Percentiles rank a stretch among this genome's conserved stretches.
Evolutionary conservation across 2,113 vertebrate species (phyloP).

Genomic region (Arenaria interpres): DNA sequence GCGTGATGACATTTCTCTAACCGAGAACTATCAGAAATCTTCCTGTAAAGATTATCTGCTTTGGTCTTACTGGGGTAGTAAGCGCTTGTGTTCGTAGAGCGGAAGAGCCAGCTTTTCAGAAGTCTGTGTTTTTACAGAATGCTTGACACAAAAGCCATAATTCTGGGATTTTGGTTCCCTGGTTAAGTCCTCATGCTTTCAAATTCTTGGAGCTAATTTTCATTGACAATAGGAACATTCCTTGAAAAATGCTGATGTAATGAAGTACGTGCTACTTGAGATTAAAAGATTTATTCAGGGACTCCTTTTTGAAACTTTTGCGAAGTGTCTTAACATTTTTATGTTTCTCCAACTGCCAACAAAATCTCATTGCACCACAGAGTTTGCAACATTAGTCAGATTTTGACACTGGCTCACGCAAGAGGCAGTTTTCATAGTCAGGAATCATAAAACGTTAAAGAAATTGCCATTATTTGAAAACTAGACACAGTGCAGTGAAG

Average conservation of each 20-base stretch:
- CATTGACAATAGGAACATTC: slow-evolving; percentile 67
- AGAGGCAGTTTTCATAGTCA: slow-evolving; percentile 54
- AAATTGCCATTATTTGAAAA: slow-evolving; percentile 55
- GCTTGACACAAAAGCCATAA: slow-evolving; percentile 13
- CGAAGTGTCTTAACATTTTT: slow-evolving; percentile 48
- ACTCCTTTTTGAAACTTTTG: slow-evolving; percentile 53
- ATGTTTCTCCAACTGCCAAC: slow-evolving; percentile 64
- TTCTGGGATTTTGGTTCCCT: slow-evolving; percentile 24
- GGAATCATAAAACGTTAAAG: slow-evolving; percentile 55
- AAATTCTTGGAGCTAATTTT: slow-evolving; percentile 62
- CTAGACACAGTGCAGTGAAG: slow-evolving; percentile 31
- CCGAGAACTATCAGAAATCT: not conserved
- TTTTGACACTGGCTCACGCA: slow-evolving; percentile 67
- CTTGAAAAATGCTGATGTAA: slow-evolving; percentile 71
- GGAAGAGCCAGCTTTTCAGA: slow-evolving; percentile 20
- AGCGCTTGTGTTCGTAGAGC: not conserved
- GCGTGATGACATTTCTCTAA: slow-evolving; percentile 9
- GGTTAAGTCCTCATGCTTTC: slow-evolving; percentile 44
- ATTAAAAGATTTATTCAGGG: slow-evolving; percentile 64
- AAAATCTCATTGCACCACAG: slow-evolving; percentile 65
- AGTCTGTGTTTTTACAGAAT: slow-evolving; percentile 11
- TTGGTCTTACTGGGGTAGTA: not conserved
- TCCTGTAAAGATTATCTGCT: slow-evolving; percentile 18
- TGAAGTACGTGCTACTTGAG: slow-evolving; percentile 66
- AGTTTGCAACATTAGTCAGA: slow-evolving; percentile 68